Evolutionary conservation across 2,797 vertebrate species (phyloP), one percentile per base, ranked within the genome.

Genomic region (Schizothorax lantsangensis): DNA sequence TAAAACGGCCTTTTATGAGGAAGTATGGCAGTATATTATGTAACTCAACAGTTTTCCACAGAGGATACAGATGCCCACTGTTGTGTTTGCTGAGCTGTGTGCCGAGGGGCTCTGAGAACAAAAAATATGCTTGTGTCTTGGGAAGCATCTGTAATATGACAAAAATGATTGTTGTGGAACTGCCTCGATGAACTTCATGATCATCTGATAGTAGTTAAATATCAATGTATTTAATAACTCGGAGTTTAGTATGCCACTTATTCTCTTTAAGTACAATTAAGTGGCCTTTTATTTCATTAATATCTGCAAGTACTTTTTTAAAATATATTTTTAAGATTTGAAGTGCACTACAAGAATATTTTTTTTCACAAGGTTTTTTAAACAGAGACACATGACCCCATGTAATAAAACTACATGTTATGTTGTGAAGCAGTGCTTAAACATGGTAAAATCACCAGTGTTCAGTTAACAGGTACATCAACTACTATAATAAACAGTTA

Each of bases 101-200:
- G 52, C 83, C 49, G 30, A 57, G 6, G 47, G 75, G 77, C 62
- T 64, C 77, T 49, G 38, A 45, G 12, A 36, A 79, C 68, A 68
- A 64, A 84, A 86, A 17, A 15, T 43, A 57, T 92, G 89, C 89
- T 33, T 66, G 62, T 59, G 23, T 87, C 82, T 59, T 77, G 59
- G 23, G 68, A 85, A 80, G 52, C 84, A 83, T 40, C 86, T 71
- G 40, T 93, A 91, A 92, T 88, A 66, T 81, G 90, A 92, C 93
- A 88, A 85, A 90, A 91, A 91, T 88, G 87, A 36, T 17, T 52
- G 43, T 30, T 69, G 85, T 62, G 33, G 6, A 47, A 30, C 12
- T 6, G 1, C 43, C 43, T 12, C 26, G 1, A 19, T 81, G 43
- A 66, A 69, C 64, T 30, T 64, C 11, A 14, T 45, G 17, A 6